These are phyloP conservation scores for Ctenopoma multispine DNA, from an alignment of 2,797 vertebrate genomes.

Conservation along the genomic window DNA sequence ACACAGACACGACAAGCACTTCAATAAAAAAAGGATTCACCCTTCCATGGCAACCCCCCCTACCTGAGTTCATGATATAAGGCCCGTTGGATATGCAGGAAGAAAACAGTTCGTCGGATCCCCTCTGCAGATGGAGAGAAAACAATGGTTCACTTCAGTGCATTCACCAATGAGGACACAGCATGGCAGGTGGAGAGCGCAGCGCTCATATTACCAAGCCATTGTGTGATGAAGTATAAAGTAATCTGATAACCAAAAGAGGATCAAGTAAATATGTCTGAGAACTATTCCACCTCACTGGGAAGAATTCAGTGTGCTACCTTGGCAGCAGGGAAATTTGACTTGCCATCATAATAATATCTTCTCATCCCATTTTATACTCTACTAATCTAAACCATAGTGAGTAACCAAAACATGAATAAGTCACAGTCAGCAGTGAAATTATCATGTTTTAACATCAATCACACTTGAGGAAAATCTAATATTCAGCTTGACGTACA, in stretches of 20 bases:
- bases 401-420: not conserved
- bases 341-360: constrained; percentile 8
- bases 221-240: constrained; percentile 73
- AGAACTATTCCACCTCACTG: constrained; percentile 45
- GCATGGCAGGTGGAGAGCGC: constrained; percentile 73
- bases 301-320: constrained; percentile 36
- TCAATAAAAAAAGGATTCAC: constrained; percentile 63
- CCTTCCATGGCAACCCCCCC: constrained; percentile 66
- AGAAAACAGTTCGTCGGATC: constrained; percentile 99
- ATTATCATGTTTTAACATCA: not conserved
- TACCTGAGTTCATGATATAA: constrained; percentile 96
- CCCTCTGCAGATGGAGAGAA: constrained; percentile 89
- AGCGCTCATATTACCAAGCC: constrained; percentile 72
- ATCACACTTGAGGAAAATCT: constrained; percentile 12
- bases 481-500: constrained; percentile 14
- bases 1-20: constrained; percentile 69
- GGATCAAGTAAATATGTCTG: constrained; percentile 42
- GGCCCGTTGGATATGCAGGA: constrained; percentile 97
- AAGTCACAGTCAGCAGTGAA: constrained; percentile 7
- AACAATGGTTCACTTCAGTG: constrained; percentile 74
- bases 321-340: constrained; percentile 26
- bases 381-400: not conserved
- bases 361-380: not conserved
- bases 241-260: constrained; percentile 75
- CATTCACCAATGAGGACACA: constrained; percentile 56